Conservation (phyloP, 2,888 invertebrate species). For the Calameuta pallipes region DNA sequence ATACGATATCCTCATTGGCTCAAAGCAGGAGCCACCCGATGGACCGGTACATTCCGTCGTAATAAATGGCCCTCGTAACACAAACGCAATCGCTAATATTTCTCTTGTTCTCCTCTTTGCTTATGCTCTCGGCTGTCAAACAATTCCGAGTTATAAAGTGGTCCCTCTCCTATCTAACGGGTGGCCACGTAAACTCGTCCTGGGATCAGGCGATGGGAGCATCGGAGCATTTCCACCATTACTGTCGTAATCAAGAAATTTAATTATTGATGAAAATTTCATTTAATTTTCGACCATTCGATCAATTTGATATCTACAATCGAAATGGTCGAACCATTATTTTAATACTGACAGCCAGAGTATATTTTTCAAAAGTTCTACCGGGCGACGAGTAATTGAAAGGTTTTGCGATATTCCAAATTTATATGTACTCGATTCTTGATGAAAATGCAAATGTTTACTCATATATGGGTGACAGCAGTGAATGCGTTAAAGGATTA, state of each 20-base stretch:
- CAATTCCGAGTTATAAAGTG: constrained; percentile 24
- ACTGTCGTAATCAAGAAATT: neutral
- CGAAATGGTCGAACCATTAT: no score
- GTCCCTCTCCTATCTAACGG: constrained; percentile 10
- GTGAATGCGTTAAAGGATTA: neutral
- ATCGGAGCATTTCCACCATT: neutral
- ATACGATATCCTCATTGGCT: neutral
- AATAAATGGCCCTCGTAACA: constrained; percentile 16
- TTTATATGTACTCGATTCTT: neutral
- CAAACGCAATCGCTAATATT: constrained; percentile 16
- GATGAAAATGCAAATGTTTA: neutral
- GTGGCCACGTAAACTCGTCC: neutral
- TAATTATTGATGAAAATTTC: neutral
- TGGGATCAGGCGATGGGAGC: neutral
- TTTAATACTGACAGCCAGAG: neutral
- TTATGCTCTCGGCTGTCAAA: constrained; percentile 21
- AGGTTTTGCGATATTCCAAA: neutral
- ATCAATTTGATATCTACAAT: no score
- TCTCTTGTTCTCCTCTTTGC: constrained; percentile 21
- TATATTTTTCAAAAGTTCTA: neutral
- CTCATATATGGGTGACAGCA: no score
- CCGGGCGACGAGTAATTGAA: neutral
- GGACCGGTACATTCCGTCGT: constrained; percentile 8
- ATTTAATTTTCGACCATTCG: neutral
- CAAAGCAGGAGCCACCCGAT: neutral